Conservation (phyloP, 2,797 vertebrate genomes). For the Melopsittacus undulatus region DNA sequence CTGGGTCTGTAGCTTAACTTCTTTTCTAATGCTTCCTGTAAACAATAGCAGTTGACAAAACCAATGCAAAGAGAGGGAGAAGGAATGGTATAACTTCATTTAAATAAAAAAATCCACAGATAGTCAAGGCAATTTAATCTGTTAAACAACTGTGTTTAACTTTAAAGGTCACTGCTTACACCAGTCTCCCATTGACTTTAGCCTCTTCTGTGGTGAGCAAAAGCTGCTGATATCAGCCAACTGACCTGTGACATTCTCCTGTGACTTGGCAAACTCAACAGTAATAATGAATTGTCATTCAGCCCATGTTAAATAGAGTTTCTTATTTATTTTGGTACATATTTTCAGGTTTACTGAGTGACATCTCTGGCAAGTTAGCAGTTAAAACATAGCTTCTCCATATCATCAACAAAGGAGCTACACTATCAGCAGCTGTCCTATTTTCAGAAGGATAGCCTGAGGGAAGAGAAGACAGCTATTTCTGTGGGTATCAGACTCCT, state of each 20-base stretch:
- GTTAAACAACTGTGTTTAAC: neutral
- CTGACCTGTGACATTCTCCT: neutral
- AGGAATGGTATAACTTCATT: neutral
- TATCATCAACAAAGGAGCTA: neutral
- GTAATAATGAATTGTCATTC: neutral
- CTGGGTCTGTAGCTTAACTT: neutral
- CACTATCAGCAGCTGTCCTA: neutral
- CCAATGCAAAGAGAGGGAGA: neutral
- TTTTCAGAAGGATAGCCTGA: conserved; percentile 7
- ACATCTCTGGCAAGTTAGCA: neutral
- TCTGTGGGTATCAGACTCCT: neutral
- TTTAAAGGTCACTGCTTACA: neutral
- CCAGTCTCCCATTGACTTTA: neutral
- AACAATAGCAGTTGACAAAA: conserved; percentile 30
- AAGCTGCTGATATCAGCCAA: neutral
- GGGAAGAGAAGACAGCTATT: neutral
- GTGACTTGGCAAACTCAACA: conserved; percentile 8
- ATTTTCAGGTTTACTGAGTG: neutral
- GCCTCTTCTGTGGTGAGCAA: neutral
- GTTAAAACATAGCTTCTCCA: conserved; percentile 5
- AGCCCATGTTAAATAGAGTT: neutral
- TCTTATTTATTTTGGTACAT: neutral
- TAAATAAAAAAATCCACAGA: neutral
- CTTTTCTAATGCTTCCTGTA: neutral
- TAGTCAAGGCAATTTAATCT: neutral